Base-by-base conservation (phyloP, 2,888 invertebrate species). In the Coleophora flavipennella region DNA sequence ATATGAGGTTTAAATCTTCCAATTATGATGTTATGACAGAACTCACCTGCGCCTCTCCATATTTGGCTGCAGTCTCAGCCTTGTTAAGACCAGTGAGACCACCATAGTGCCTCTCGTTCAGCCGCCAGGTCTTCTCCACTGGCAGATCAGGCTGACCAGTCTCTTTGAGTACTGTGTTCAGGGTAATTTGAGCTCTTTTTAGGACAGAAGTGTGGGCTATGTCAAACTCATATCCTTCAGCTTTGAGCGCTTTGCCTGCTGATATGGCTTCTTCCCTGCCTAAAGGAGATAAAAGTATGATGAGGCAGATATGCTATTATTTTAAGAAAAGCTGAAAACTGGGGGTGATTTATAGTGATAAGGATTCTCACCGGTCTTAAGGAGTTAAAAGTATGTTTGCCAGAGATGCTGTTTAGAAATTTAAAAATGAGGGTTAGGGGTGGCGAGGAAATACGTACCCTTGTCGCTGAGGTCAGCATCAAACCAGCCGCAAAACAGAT, bases 51-150 rank as follows among this genome's bases (percentile, higher is more conserved):
- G 91, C 90, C 63, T 94, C 94, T 9, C 95, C 95, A 73, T 92
- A 95, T 64, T 92, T 92, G 38, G 91, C 90, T 36, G 94, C 94
- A 13, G 94, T 92, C 72, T 94, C 93, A 0, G 92, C 88, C 68
- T 95, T 95, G 62, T 95, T 92, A 44, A 93, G 85, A 1, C 95
- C 95, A 9, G 94, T 95, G 6, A 95, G 86, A 31, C 92, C 92
- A 37, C 95, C 95, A 57, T 95, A 95, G 62, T 95, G 95, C 43
- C 95, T 89, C 69, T 95, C 95, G 58, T 95, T 95, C 25, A 95
- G 77, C 10, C 94, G 87, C 95, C 95, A 95, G 8, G 93, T 91
- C 60, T 90, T 90, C 4, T 86, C 66, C 7, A 91, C 75, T 0
- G 91, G 90, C 46, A 95, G 70, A 49, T 88, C 85, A n/a, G 88